These are phyloP conservation scores for Sialis fuliginosa DNA, from an alignment of 2,888 invertebrate genomes.

Conservation along the genomic window DNA sequence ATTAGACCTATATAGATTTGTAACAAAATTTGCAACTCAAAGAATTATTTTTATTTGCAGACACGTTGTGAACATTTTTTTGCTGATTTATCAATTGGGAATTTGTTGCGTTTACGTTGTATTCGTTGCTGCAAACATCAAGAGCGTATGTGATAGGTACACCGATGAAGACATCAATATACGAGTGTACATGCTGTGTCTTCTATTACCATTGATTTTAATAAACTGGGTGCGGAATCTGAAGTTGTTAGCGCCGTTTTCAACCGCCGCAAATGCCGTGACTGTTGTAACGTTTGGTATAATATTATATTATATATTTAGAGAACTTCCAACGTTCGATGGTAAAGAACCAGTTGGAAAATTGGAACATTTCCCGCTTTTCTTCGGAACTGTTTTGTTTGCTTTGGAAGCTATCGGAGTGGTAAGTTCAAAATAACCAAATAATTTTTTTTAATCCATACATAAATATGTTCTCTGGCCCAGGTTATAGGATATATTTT, in stretches of 20 bases:
- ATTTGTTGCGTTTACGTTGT: constrained; percentile 94
- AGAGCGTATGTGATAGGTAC: constrained; percentile 40
- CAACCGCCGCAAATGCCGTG: constrained; percentile 62
- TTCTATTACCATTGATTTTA: constrained; percentile 50
- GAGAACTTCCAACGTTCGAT: constrained; percentile 36
- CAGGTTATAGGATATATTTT: too few species aligned
- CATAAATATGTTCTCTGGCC: not conserved
- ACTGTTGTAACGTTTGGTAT: constrained; percentile 61
- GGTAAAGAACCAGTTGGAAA: constrained; percentile 30
- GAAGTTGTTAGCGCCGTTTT: constrained; percentile 67
- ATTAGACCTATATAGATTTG: too few species aligned
- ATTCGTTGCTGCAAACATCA: constrained; percentile 78
- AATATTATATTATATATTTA: constrained; percentile 52
- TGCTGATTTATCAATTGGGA: constrained; percentile 82
- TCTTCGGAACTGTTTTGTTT: constrained; percentile 80
- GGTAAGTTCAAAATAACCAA: constrained; percentile 29
- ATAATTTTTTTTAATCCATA: not conserved
- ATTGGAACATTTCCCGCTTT: constrained; percentile 47
- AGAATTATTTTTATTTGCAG: constrained; percentile 22
- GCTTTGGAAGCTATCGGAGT: constrained; percentile 72
- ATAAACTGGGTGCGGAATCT: constrained; percentile 59
- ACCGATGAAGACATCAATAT: constrained; percentile 30
- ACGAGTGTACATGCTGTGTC: constrained; percentile 49
- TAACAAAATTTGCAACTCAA: too few species aligned
- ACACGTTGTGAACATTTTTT: constrained; percentile 51